phyloP scores from a whole-genome alignment of 2,113 vertebrate species.

The Aldabrachelys gigantea region DNA sequence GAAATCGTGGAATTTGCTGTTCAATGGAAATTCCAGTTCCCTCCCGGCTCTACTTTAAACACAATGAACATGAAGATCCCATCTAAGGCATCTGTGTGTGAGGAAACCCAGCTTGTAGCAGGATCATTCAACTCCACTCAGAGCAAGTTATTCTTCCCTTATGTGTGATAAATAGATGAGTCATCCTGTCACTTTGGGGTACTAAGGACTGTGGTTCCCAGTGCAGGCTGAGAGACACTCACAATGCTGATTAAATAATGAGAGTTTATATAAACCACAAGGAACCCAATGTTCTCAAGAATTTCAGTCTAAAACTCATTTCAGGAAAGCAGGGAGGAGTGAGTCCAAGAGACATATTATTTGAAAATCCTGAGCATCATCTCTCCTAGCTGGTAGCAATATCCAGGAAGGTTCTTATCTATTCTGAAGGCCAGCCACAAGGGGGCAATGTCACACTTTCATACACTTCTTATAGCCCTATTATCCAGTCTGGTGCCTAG shows the following conservation, averaged over 20 bases:
- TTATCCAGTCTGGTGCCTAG: neutral
- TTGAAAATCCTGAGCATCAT: neutral
- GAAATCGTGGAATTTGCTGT: neutral
- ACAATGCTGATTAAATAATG: neutral
- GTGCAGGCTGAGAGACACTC: neutral
- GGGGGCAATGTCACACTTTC: neutral
- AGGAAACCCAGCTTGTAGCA: neutral
- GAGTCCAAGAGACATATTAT: neutral
- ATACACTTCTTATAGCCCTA: neutral
- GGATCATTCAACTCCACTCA: neutral
- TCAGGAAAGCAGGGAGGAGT: neutral
- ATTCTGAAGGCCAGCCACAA: neutral
- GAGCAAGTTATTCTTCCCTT: neutral
- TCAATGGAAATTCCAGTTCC: neutral
- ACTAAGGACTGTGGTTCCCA: neutral
- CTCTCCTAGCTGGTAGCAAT: neutral
- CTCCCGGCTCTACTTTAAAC: neutral
- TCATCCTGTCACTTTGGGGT: neutral
- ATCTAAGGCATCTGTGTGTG: neutral
- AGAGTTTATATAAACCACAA: neutral
- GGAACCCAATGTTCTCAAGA: neutral
- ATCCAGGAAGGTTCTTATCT: rapidly evolving
- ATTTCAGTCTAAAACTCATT: neutral
- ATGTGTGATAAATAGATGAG: neutral
- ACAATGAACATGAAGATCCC: neutral